Conservation (phyloP, 1,140 invertebrate species). For the Drosophila navojoa region DNA sequence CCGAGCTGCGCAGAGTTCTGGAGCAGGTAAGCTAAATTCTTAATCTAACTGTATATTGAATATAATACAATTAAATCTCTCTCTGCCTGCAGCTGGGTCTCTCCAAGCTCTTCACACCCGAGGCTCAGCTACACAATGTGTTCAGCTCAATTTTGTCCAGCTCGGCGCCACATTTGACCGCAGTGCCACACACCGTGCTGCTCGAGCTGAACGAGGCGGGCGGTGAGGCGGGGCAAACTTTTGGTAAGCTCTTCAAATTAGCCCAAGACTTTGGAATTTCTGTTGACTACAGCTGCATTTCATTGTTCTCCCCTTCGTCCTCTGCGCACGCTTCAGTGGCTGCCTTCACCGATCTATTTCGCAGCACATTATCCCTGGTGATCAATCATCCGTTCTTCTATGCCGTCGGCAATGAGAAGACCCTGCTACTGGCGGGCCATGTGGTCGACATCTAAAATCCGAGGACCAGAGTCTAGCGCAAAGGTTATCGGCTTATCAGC, state of each 20-base stretch:
- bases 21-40: constrained; percentile 45
- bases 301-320: background rate
- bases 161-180: constrained; percentile 62
- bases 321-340: constrained; percentile 15
- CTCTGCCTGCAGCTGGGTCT: constrained; percentile 47
- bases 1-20: constrained; percentile 29
- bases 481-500: constrained; percentile 50
- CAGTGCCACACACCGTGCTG: constrained; percentile 50
- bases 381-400: constrained; percentile 79
- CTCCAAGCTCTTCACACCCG: constrained; percentile 50
- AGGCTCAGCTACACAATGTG: constrained; percentile 51
- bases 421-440: constrained; percentile 65
- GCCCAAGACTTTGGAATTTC: background rate
- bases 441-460: constrained; percentile 60
- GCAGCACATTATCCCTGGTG: constrained; percentile 57
- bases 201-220: constrained; percentile 55
- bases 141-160: constrained; percentile 60
- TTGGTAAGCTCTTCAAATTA: constrained; percentile 43
- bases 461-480: constrained; percentile 7
- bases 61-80: background rate
- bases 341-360: constrained; percentile 65
- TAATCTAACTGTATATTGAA: too few species aligned
- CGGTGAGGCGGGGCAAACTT: constrained; percentile 39
- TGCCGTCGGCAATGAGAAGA: constrained; percentile 60
- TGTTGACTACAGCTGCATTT: constrained; percentile 35